A percentile compares a stretch with the other conserved stretches of the same genome.
Evolutionary conservation across 2,113 vertebrate genomes (phyloP).

Genomic region (Numida meleagris): DNA sequence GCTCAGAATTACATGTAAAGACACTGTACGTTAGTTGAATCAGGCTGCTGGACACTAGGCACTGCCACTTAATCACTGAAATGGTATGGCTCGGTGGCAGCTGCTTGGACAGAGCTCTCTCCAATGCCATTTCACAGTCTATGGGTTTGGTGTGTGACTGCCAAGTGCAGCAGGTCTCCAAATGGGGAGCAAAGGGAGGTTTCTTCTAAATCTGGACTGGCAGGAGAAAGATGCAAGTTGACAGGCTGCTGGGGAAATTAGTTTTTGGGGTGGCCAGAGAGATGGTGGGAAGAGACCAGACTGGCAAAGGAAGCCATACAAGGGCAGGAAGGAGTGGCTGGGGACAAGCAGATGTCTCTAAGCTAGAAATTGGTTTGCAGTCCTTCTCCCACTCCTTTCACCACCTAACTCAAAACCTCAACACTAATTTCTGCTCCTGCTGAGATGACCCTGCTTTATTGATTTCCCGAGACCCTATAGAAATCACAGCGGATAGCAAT

Average conservation of each 20-base stretch:
- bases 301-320: not conserved
- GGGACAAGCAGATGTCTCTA: not conserved
- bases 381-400: accelerated
- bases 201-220: not conserved
- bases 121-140: not conserved
- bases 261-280: not conserved
- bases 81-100: accelerated
- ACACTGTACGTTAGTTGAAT: not conserved
- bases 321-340: not conserved
- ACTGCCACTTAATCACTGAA: not conserved
- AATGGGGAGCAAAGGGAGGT: not conserved
- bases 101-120: not conserved
- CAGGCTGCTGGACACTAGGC: not conserved
- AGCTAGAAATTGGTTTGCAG: not conserved
- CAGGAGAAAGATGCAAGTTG: not conserved
- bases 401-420: not conserved
- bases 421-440: not conserved
- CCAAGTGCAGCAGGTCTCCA: not conserved
- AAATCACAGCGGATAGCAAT: not conserved
- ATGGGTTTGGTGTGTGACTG: not conserved
- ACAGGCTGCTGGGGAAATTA: not conserved
- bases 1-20: not conserved
- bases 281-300: not conserved
- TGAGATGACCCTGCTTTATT: not conserved
- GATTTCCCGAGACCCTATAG: not conserved